Evolutionary conservation across 2,797 vertebrate genomes (phyloP).

Genomic region (Poecilia wingei): DNA sequence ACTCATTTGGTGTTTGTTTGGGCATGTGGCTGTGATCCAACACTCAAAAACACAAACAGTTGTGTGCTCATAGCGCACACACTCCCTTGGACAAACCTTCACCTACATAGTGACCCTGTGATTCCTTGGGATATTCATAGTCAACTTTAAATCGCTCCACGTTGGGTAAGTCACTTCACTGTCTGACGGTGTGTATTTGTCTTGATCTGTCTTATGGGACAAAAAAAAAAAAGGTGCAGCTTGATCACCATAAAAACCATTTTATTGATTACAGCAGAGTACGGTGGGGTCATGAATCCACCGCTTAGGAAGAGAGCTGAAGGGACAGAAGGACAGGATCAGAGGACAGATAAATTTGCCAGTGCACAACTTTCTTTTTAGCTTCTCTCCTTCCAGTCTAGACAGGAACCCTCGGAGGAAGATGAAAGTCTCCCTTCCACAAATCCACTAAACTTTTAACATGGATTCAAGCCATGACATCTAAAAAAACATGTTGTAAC

Average conservation of each 20-base stretch:
- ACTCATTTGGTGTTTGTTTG: too few species aligned
- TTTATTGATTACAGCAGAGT: slow-evolving; percentile 63
- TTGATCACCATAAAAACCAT: slow-evolving; percentile 70
- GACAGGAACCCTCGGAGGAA: slow-evolving; percentile 37
- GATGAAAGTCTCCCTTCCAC: slow-evolving; percentile 51
- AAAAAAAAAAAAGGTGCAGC: slow-evolving; percentile 48
- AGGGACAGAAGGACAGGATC: slow-evolving; percentile 3
- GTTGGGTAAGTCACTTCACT: slow-evolving; percentile 74
- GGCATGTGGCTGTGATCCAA: too few species aligned
- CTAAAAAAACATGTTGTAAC: slow-evolving; percentile 18
- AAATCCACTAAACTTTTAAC: slow-evolving; percentile 60
- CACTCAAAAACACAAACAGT: background rate
- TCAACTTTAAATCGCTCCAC: slow-evolving; percentile 69
- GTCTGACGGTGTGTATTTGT: slow-evolving; percentile 67
- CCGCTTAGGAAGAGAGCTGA: slow-evolving; percentile 13
- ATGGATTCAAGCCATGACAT: slow-evolving; percentile 46
- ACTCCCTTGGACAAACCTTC: slow-evolving; percentile 18
- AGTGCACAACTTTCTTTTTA: background rate
- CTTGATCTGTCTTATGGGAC: slow-evolving; percentile 53
- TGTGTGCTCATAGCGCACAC: background rate
- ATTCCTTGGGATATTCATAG: slow-evolving; percentile 69
- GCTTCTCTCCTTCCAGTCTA: slow-evolving; percentile 12
- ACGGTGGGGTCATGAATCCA: slow-evolving; percentile 43
- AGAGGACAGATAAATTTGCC: background rate
- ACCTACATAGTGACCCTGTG: slow-evolving; percentile 39